phyloP scores from a whole-genome alignment of 1,140 invertebrate genomes.

The Drosophila kanapiae region DNA sequence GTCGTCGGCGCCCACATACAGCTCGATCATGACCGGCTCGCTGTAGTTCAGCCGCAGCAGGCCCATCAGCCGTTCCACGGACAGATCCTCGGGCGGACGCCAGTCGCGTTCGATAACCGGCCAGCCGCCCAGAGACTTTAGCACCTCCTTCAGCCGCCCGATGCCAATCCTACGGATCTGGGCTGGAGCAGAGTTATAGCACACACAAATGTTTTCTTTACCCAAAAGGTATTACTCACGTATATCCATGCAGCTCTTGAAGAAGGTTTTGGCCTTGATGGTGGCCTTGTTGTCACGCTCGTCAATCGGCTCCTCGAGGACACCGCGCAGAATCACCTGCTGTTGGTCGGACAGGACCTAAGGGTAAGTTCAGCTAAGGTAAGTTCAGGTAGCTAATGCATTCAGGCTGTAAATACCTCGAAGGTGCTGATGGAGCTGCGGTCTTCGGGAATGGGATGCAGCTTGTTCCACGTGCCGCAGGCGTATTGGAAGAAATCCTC shows the following conservation, averaged over 20 bases:
- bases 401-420: conserved; percentile 86
- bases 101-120: conserved; percentile 90
- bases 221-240: conserved; percentile 87
- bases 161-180: conserved; percentile 91
- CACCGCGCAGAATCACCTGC: conserved; percentile 92
- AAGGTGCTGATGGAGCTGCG: conserved; percentile 94
- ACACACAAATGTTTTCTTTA: background rate
- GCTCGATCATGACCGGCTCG: conserved; percentile 91
- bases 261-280: conserved; percentile 93
- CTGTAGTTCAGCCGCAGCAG: conserved; percentile 90
- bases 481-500: conserved; percentile 96
- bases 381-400: background rate
- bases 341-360: conserved; percentile 93
- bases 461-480: conserved; percentile 95
- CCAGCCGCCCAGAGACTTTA: conserved; percentile 91
- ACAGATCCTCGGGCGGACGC: conserved; percentile 86
- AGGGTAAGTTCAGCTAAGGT: background rate
- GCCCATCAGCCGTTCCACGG: conserved; percentile 89
- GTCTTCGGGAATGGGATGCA: conserved; percentile 96
- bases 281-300: conserved; percentile 90
- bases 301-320: conserved; percentile 89
- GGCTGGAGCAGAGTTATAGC: conserved; percentile 84
- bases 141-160: conserved; percentile 87
- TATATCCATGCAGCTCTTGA: conserved; percentile 94
- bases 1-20: conserved; percentile 94